A percentile compares a stretch with the other conserved stretches of the same genome.
Evolutionary conservation across 2,797 vertebrate species (phyloP).

Genomic region (Lepilemur ruficaudatus): DNA sequence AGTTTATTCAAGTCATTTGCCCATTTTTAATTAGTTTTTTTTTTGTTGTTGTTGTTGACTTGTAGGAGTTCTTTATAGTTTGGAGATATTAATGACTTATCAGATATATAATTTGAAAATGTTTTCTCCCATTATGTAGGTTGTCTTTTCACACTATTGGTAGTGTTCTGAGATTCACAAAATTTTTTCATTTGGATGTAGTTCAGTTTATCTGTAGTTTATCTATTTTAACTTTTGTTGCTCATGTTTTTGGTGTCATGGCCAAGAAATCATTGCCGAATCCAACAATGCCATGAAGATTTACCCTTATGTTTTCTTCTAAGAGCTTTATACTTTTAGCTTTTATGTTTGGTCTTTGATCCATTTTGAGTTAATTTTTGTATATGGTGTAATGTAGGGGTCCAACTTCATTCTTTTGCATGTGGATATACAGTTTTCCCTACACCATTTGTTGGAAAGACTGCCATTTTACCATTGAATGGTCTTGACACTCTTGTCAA

Average conservation of each 20-base stretch:
- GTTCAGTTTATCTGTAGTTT: not conserved
- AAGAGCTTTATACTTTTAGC: not conserved
- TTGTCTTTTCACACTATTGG: not conserved
- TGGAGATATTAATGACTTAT: not conserved
- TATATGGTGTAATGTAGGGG: not conserved
- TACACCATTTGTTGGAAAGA: not conserved
- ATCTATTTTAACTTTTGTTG: not conserved
- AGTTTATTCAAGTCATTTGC: not conserved
- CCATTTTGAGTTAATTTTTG: not conserved
- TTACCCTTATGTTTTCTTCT: not conserved
- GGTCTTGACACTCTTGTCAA: not conserved
- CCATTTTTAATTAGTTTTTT: not conserved
- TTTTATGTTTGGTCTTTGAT: not conserved
- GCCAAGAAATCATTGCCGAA: not conserved
- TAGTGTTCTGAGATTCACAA: not conserved
- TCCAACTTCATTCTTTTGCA: not conserved
- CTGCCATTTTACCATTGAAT: not conserved
- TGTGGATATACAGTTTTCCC: not conserved
- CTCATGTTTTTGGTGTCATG: not conserved
- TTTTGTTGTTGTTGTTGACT: not conserved
- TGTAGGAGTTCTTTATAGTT: not conserved
- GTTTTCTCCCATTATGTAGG: not conserved
- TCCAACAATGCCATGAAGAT: not conserved
- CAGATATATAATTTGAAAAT: not conserved
- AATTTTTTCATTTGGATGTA: not conserved